Evolutionary conservation across 1,140 invertebrate species (phyloP).

Genomic region (Venustaconcha ellipsiformis): DNA sequence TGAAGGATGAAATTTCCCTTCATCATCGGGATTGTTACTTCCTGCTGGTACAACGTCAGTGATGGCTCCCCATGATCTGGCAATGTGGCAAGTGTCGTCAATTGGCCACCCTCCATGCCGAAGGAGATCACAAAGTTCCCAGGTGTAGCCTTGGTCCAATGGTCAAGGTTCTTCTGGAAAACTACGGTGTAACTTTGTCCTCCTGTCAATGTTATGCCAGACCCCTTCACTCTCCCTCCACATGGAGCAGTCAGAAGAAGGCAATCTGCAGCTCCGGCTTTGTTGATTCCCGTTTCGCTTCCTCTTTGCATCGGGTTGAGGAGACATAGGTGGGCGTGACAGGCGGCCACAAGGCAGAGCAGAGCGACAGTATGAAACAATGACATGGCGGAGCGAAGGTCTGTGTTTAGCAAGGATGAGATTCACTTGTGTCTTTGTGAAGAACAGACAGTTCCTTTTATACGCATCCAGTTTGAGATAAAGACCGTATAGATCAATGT

Average conservation of each 20-base stretch:
- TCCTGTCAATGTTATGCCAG: constrained; percentile 2
- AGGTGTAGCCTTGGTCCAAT: constrained; percentile 24
- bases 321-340: constrained; percentile 23
- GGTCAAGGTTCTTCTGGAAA: constrained; percentile 40
- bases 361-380: too few relatives aligned
- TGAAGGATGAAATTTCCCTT: too few relatives aligned
- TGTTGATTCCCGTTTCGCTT: constrained; percentile 22
- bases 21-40: constrained; percentile 18
- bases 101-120: neutral
- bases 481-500: too few relatives aligned
- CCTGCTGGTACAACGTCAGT: constrained; percentile 20
- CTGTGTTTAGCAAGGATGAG: too few relatives aligned
- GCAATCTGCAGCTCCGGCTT: constrained; percentile 30
- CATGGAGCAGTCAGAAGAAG: constrained; percentile 21
- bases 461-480: too few relatives aligned
- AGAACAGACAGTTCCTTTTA: too few relatives aligned
- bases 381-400: neutral
- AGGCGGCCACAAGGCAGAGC: constrained; percentile 7
- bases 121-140: constrained; percentile 15
- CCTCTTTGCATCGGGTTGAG: constrained; percentile 32
- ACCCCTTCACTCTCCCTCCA: constrained; percentile 11
- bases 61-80: constrained; percentile 34
- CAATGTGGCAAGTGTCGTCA: constrained; percentile 12
- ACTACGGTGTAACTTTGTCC: constrained; percentile 33
- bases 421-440: too few relatives aligned